phyloP scores from a whole-genome alignment of 2,113 vertebrate genomes.

The Dromaius novaehollandiae region DNA sequence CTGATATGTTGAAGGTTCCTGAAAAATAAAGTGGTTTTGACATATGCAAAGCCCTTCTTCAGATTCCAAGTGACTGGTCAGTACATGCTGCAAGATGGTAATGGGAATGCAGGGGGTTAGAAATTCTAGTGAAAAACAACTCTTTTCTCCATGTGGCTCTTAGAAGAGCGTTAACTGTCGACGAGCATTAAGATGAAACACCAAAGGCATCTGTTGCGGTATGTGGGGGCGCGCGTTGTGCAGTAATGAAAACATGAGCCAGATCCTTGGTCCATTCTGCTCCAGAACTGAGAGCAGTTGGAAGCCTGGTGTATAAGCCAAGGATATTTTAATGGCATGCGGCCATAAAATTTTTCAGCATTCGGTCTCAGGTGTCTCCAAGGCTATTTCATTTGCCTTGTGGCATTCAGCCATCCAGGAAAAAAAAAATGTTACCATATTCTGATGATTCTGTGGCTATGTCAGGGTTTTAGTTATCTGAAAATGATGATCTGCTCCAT shows the following conservation, averaged over 20 bases:
- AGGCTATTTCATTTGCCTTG: neutral
- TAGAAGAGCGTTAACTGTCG: accelerated
- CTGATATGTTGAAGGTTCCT: conserved; percentile 10
- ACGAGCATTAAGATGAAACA: neutral
- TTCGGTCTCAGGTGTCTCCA: neutral
- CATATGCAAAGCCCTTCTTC: neutral
- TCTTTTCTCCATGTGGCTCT: neutral
- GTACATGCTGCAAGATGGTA: neutral
- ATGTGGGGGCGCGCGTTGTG: neutral
- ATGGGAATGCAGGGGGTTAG: conserved; percentile 44
- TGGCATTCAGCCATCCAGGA: neutral
- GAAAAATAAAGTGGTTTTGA: conserved; percentile 55
- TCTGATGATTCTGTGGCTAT: neutral
- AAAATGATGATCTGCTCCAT: neutral
- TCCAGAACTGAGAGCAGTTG: neutral
- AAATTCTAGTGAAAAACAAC: neutral
- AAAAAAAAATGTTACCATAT: neutral
- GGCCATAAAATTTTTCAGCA: neutral
- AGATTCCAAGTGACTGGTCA: conserved; percentile 13
- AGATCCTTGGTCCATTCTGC: neutral
- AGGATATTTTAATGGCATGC: neutral
- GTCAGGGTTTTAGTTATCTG: neutral
- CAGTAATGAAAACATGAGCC: neutral
- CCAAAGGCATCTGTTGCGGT: neutral
- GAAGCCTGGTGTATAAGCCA: neutral